phyloP scores from a whole-genome alignment of 2,888 invertebrate genomes.

The Latrodectus elegans region DNA sequence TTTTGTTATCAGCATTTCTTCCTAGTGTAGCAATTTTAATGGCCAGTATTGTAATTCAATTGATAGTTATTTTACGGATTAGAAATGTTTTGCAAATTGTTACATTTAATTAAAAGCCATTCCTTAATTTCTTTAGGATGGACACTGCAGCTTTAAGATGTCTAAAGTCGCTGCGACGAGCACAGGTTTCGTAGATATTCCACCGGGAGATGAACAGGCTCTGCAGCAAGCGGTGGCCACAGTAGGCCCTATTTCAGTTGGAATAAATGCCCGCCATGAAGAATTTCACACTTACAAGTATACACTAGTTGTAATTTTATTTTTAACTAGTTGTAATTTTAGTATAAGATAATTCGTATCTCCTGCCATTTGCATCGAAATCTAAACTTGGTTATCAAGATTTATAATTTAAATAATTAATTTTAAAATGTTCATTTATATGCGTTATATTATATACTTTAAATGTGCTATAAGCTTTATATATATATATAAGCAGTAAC shows the following conservation, averaged over 20 bases:
- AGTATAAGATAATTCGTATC: not conserved
- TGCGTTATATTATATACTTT: not conserved
- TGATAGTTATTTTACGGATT: too few relatives aligned
- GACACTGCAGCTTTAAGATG: conserved; percentile 72
- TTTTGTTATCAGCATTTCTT: too few relatives aligned
- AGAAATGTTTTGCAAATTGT: too few relatives aligned
- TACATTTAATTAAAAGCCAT: not conserved
- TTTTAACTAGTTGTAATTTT: too few relatives aligned
- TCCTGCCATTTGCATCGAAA: not conserved
- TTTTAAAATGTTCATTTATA: not conserved
- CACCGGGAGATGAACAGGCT: conserved; percentile 72
- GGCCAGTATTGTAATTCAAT: too few relatives aligned
- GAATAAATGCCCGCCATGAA: conserved; percentile 71
- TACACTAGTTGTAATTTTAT: not conserved
- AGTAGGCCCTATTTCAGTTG: conserved; percentile 73
- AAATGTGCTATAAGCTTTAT: not conserved
- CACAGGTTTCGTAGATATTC: conserved; percentile 72
- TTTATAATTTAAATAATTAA: not conserved
- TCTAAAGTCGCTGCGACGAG: conserved; percentile 74
- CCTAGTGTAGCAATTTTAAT: too few relatives aligned
- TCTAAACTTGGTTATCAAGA: not conserved
- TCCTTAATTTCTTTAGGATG: conserved; percentile 14
- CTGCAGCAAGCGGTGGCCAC: conserved; percentile 73
- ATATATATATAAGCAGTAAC: not conserved
- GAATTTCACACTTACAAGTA: conserved; percentile 71